These are phyloP conservation scores for Alectura lathami DNA, from an alignment of 2,113 vertebrate species.

Conservation along the genomic window DNA sequence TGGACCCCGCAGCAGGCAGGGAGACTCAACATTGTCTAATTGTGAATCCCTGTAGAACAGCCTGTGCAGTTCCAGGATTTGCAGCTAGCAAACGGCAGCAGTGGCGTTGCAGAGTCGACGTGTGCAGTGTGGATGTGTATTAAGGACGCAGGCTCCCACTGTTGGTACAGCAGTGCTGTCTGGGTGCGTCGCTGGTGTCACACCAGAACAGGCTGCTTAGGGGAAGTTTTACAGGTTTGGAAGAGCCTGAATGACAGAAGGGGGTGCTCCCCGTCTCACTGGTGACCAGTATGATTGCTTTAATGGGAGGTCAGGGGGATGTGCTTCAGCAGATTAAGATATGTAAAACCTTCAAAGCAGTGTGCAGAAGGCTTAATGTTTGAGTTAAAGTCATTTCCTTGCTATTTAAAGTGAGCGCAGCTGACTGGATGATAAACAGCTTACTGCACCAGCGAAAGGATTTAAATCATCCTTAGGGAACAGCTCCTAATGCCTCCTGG, in stretches of 20 bases:
- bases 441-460: neutral
- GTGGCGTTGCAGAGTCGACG: too few relatives aligned
- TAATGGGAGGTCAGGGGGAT: neutral
- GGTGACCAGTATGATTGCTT: accelerated
- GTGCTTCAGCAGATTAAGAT: neutral
- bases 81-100: too few relatives aligned
- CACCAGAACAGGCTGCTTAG: accelerated
- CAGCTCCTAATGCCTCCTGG: accelerated
- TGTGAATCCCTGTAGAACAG: neutral
- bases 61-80: accelerated
- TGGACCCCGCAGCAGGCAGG: neutral
- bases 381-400: neutral
- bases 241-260: neutral
- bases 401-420: neutral
- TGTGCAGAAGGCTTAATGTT: neutral
- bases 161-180: accelerated
- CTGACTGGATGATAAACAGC: neutral
- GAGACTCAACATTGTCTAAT: neutral
- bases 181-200: neutral
- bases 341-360: neutral
- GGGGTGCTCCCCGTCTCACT: accelerated
- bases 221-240: neutral
- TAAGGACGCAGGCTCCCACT: neutral
- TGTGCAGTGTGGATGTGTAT: too few relatives aligned
- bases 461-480: neutral